A percentile compares a stretch with the other conserved stretches of the same genome.
Evolutionary conservation across 2,888 invertebrate genomes (phyloP).

Genomic region (Lobophora halterata): DNA sequence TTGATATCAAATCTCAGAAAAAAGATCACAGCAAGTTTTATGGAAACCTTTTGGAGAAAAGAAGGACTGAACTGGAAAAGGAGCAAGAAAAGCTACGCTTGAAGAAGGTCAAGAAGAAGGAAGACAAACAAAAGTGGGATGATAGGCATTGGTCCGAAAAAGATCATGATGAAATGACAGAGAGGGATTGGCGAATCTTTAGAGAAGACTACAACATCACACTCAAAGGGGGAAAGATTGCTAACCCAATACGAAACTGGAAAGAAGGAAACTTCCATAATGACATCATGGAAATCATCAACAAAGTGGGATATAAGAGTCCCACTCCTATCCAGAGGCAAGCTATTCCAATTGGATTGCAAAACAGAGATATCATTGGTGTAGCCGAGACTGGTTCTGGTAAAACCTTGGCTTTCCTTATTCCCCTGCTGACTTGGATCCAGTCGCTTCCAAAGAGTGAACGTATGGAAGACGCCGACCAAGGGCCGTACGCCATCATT

Average conservation of each 20-base stretch:
- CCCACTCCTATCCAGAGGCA: conserved; percentile 99
- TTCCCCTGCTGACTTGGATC: conserved; percentile 98
- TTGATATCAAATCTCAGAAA: conserved; percentile 97
- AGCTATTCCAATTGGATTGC: conserved; percentile 98
- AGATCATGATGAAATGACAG: conserved; percentile 96
- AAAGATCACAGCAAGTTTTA: conserved; percentile 98
- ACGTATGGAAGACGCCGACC: conserved; percentile 93
- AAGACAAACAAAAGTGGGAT: conserved; percentile 99
- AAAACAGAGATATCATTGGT: conserved; percentile 98
- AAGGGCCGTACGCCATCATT: conserved; percentile 99
- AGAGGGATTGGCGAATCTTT: conserved; percentile 99
- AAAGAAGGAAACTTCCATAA: conserved; percentile 94
- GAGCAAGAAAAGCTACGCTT: conserved; percentile 96
- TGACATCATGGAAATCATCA: conserved; percentile 96
- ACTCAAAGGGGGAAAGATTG: conserved; percentile 98
- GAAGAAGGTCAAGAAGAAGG: conserved; percentile 95
- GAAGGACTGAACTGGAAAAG: conserved; percentile 97
- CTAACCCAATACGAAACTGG: conserved; percentile 97
- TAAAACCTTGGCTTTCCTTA: conserved; percentile 98
- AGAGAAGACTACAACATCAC: conserved; percentile 99
- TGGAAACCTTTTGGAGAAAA: conserved; percentile 95
- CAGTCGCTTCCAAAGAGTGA: conserved; percentile 98
- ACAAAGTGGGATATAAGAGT: conserved; percentile 97
- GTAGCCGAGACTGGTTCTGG: conserved; percentile 99
- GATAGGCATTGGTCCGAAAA: conserved; percentile 99